Evolutionary conservation across 2,888 invertebrate species (phyloP), one percentile per base, ranked within the genome.

Genomic region (Monopis laevigella): DNA sequence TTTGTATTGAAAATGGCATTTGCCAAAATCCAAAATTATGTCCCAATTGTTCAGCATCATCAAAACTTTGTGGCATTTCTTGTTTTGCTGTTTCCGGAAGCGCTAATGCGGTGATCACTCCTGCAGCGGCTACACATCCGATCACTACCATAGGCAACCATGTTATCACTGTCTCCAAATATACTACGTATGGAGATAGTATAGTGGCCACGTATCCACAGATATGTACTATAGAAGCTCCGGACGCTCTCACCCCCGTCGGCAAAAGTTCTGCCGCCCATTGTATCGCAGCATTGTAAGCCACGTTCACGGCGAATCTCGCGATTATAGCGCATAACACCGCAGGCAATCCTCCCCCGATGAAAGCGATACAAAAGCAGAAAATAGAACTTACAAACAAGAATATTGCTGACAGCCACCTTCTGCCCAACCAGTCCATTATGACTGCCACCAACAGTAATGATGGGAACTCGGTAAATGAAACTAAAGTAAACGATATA

Each of bases 211-310:
- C 21, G 24, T 61, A 66, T 6, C 66, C 64, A 43, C 62, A 67
- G 27, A 66, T 66, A 43, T 73, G 73, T 18, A 61, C 53, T n/a
- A 67, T 51, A 2, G 69, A 61, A 8, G 58, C 46, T 2, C 66
- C 70, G 8, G 65, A 57, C 3, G 69, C 73, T 47, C 74, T 54
- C 0, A 70, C 65, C 2, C 64, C 48, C 1, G 71, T 67, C 0
- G 74, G 73, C n/a, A 74, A 45, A 35, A 70, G 47, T 46, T 74
- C 73, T 2, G 71, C 65, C 8, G 59, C 52, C 74, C 73, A 73
- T 39, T 71, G 73, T 45, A 65, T 52, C 2, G 51, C 48, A 6
- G 59, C 54, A 41, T 64, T 67, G 14, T 48, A 51, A 2, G 60
- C 51, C 55, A 73, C 72, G 38, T 73, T 73, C 0, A 69, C 52